Conservation (phyloP, 2,797 vertebrate species). For the Notoglanidium macrostoma region DNA sequence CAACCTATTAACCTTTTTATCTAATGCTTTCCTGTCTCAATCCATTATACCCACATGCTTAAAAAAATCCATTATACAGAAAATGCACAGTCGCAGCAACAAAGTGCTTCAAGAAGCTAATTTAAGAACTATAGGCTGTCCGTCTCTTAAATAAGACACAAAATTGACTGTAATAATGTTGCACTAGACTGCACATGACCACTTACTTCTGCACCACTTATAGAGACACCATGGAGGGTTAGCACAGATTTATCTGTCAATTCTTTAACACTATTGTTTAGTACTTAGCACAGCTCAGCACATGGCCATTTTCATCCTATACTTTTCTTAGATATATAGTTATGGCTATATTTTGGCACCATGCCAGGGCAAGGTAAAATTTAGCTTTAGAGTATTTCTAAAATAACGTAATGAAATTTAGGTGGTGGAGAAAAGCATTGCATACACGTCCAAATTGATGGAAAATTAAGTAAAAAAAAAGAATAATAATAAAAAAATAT, state of each 20-base stretch:
- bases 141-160: background rate
- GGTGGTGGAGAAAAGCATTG: background rate
- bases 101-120: constrained; percentile 5
- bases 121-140: background rate
- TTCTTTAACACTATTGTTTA: background rate
- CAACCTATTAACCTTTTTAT: background rate
- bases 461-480: background rate
- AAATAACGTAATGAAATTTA: background rate
- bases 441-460: background rate
- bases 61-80: background rate
- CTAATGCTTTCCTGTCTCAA: background rate
- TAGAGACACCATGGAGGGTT: background rate
- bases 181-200: background rate
- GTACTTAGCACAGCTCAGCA: background rate
- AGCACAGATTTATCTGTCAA: background rate
- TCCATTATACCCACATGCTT: background rate
- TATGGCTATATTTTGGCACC: background rate
- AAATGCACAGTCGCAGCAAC: background rate
- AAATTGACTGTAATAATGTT: constrained; percentile 23
- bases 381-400: background rate
- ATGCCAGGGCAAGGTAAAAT: background rate
- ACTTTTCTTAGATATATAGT: background rate
- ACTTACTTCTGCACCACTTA: background rate
- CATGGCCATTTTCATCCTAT: background rate
- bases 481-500: too few species aligned